Evolutionary conservation across 2,888 invertebrate species (phyloP), one percentile per base, ranked within the genome.

Genomic region (Lepidochitona cinerea): DNA sequence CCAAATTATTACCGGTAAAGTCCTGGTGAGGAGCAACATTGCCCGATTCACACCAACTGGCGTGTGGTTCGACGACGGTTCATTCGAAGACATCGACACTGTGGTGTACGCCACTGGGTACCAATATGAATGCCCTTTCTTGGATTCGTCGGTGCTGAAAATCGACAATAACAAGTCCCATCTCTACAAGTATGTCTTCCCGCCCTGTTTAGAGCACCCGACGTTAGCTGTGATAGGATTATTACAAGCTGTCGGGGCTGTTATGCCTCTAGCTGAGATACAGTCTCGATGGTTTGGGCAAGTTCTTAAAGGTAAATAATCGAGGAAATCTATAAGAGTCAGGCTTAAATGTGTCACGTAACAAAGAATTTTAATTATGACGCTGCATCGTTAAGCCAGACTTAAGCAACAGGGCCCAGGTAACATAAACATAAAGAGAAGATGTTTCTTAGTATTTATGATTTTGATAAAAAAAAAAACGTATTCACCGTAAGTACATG

Each of bases 201-300:
- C 91, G 0, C 87, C 89, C 12, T 76, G 84, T 32, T 78, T 85
- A 12, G 64, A 74, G 23, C 89, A 89, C 53, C 86, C 87, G 6
- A 88, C 86, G 0, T 78, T 92, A 35, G 90, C 89, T 2, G 78
- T 89, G 14, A 83, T 89, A 41, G 89, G 92, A 0, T 81, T 91
- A n/a, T 88, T 92, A 37, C 92, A 92, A 74, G 89, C 91, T 4
- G 89, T 91, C 65, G 92, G 92, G 0, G 88, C 91, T 12, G 89
- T 91, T 9, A 89, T 90, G 81, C 91, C 91, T 2, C 90, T 91
- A 37, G 83, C 91, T 0, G 91, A 92, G 79, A 89, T 92, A 75
- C 91, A 92, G 76, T 78, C 83, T 54, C 77, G 89, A 67, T 89
- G 88, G 89, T 86, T 78, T 70, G 80, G 85, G 1, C 74, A 80